Percentiles rank a stretch among this genome's conserved stretches.
Conservation (phyloP, 2,888 invertebrate genomes). For the Flexamia atlantica region DNA sequence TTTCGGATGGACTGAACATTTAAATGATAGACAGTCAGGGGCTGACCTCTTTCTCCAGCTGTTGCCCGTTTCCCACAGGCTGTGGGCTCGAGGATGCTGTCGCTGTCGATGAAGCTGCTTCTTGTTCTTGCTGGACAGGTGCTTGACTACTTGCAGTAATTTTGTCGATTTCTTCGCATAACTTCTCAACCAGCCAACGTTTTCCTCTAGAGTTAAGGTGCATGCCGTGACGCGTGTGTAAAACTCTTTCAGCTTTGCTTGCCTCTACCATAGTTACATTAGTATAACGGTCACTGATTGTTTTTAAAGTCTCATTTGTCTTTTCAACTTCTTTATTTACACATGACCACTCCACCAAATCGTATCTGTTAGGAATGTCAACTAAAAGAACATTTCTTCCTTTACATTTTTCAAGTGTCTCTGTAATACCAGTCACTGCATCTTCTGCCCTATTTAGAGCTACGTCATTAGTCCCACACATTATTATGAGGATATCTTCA, state of each 20-base stretch:
- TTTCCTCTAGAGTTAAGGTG: neutral
- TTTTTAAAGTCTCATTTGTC: neutral
- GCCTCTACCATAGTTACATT: slow-evolving; percentile 2
- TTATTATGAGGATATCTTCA: too few relatives aligned
- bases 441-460: too few relatives aligned
- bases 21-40: too few relatives aligned
- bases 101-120: too few relatives aligned
- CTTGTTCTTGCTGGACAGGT: too few relatives aligned
- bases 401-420: neutral
- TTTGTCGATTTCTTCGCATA: neutral
- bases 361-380: neutral
- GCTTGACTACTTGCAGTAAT: too few relatives aligned
- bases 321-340: neutral
- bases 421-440: too few relatives aligned
- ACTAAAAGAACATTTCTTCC: neutral
- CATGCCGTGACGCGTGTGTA: slow-evolving; percentile 7
- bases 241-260: neutral
- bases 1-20: too few relatives aligned
- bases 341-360: neutral
- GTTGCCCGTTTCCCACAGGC: too few relatives aligned
- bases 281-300: neutral
- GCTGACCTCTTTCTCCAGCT: too few relatives aligned
- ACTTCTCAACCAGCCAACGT: neutral
- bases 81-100: too few relatives aligned
- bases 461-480: too few relatives aligned